phyloP scores from a whole-genome alignment of 2,113 vertebrate genomes.

The Heloderma charlesbogerti region DNA sequence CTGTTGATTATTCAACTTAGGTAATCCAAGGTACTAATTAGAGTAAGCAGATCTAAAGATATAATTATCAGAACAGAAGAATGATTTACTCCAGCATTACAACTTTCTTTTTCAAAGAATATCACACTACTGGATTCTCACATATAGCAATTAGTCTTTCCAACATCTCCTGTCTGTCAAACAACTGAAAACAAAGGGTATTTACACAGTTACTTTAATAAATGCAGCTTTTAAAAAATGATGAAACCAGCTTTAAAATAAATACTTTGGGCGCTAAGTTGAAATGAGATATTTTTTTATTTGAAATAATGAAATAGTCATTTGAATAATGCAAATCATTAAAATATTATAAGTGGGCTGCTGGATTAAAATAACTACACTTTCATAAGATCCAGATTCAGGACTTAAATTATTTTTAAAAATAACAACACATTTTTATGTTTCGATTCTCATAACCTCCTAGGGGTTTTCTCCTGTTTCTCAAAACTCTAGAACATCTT shows the following conservation, averaged over 20 bases:
- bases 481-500: not conserved
- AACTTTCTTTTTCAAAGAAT: constrained; percentile 43
- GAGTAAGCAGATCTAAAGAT: constrained; percentile 50
- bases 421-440: not conserved
- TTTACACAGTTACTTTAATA: constrained; percentile 27
- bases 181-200: constrained; percentile 17
- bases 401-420: rapidly evolving
- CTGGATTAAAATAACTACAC: not conserved
- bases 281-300: not conserved
- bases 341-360: not conserved
- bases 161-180: constrained; percentile 29
- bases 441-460: not conserved
- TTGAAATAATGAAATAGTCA: not conserved
- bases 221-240: constrained; percentile 17
- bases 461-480: not conserved
- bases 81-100: constrained; percentile 8
- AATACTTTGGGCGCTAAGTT: not conserved
- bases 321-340: not conserved
- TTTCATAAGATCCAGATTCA: not conserved
- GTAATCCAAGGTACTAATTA: constrained; percentile 46
- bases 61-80: constrained; percentile 31
- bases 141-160: not conserved
- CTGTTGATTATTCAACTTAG: constrained; percentile 39
- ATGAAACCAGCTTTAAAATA: constrained; percentile 6
- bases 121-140: not conserved